Percentiles rank a stretch among this genome's conserved stretches.
These are phyloP conservation scores for Nipponacmea schrenckii DNA, from an alignment of 2,888 invertebrate species.

Conservation along the genomic window DNA sequence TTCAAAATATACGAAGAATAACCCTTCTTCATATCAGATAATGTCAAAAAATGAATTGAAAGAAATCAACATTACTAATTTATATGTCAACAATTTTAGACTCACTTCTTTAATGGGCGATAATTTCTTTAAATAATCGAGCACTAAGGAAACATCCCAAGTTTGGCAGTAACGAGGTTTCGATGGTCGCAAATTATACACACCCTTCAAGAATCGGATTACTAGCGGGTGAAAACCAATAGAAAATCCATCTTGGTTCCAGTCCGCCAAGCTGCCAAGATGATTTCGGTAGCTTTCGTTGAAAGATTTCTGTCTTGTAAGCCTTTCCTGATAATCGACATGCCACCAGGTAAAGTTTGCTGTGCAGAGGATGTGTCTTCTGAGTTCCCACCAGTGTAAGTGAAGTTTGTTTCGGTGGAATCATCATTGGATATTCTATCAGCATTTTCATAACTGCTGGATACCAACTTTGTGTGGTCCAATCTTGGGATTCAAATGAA, in stretches of 20 bases:
- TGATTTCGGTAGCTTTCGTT: conserved; percentile 21
- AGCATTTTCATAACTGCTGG: conserved; percentile 20
- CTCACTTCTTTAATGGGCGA: no score
- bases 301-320: conserved; percentile 23
- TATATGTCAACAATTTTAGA: no score
- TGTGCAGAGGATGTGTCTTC: conserved; percentile 21
- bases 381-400: conserved; percentile 8
- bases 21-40: background rate
- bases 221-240: background rate
- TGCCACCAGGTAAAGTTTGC: conserved; percentile 18
- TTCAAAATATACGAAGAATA: background rate
- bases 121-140: background rate
- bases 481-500: no score
- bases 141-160: background rate
- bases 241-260: background rate
- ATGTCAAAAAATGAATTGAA: background rate
- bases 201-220: background rate
- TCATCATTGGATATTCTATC: conserved; percentile 22
- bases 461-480: conserved; percentile 31
- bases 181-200: background rate
- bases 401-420: conserved; percentile 13
- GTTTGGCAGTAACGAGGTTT: background rate
- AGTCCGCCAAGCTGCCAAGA: conserved; percentile 11
- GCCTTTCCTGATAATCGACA: conserved; percentile 24
- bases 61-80: no score